These are phyloP conservation scores for Pristiophorus japonicus DNA, from an alignment of 2,113 vertebrate species.

Conservation along the genomic window DNA sequence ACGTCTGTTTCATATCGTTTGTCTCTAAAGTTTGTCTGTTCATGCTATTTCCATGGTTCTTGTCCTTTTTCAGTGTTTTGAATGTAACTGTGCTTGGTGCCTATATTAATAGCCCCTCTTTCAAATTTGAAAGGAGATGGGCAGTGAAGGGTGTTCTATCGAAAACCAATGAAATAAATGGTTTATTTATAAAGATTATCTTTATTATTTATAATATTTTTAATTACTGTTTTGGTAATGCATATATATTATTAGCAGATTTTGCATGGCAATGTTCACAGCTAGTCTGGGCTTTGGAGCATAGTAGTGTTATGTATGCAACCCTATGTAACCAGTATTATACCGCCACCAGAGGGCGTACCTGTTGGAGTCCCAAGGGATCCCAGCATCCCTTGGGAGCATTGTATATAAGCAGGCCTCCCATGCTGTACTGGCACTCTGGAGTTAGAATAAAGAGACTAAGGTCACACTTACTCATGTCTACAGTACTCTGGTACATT, in stretches of 20 bases:
- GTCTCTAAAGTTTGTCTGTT: not conserved
- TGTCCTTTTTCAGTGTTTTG: not conserved
- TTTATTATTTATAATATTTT: not conserved
- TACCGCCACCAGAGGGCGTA: no score
- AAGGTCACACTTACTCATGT: no score
- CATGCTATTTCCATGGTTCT: not conserved
- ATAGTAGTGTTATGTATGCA: no score
- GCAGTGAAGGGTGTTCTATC: not conserved
- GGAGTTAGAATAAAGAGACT: no score
- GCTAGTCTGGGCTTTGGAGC: not conserved
- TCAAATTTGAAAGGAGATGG: not conserved
- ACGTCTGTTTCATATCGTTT: no score
- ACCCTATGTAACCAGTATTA: no score
- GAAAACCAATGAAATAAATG: not conserved
- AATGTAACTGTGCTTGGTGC: not conserved
- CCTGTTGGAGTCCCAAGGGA: no score
- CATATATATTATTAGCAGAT: not conserved
- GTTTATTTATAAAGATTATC: not conserved
- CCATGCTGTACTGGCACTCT: no score
- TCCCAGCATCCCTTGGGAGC: no score
- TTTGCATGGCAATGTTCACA: not conserved
- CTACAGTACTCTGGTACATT: no score
- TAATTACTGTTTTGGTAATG: not conserved
- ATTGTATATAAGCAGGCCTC: no score
- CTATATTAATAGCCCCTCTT: not conserved